phyloP scores from a whole-genome alignment of 2,113 vertebrate species.

The Sialia sialis region DNA sequence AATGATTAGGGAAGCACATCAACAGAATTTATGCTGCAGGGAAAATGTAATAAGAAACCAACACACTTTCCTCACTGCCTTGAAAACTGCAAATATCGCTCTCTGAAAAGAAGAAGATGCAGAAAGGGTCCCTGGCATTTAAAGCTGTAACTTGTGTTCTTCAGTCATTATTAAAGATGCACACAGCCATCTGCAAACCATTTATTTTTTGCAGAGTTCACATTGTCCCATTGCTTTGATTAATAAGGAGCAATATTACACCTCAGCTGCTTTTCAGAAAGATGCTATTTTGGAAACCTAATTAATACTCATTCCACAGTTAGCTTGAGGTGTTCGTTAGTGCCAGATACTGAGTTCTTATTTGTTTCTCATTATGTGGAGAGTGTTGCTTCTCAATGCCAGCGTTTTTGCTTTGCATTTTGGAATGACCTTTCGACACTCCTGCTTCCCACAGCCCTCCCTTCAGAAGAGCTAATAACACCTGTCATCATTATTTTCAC shows the following conservation, averaged over 20 bases:
- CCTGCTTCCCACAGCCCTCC: neutral
- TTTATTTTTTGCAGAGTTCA: slow-evolving; percentile 53
- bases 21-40: slow-evolving; percentile 59
- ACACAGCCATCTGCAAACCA: slow-evolving; percentile 57
- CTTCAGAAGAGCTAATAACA: slow-evolving; percentile 16
- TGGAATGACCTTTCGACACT: slow-evolving; percentile 35
- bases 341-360: slow-evolving; percentile 45
- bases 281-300: slow-evolving; percentile 53
- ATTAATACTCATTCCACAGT: slow-evolving; percentile 49
- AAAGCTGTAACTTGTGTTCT: slow-evolving; percentile 66
- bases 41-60: slow-evolving; percentile 66
- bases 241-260: slow-evolving; percentile 51
- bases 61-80: slow-evolving; percentile 40
- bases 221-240: slow-evolving; percentile 49
- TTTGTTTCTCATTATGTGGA: slow-evolving; percentile 50
- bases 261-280: slow-evolving; percentile 62
- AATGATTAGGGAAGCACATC: slow-evolving; percentile 56
- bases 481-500: slow-evolving; percentile 33
- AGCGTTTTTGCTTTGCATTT: slow-evolving; percentile 17
- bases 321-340: slow-evolving; percentile 53
- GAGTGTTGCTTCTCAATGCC: slow-evolving; percentile 31
- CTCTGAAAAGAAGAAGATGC: slow-evolving; percentile 33
- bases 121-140: slow-evolving; percentile 62
- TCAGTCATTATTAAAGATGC: slow-evolving; percentile 54
- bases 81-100: slow-evolving; percentile 57